phyloP scores from a whole-genome alignment of 2,888 invertebrate genomes.

The Drosophila aldrichi region DNA sequence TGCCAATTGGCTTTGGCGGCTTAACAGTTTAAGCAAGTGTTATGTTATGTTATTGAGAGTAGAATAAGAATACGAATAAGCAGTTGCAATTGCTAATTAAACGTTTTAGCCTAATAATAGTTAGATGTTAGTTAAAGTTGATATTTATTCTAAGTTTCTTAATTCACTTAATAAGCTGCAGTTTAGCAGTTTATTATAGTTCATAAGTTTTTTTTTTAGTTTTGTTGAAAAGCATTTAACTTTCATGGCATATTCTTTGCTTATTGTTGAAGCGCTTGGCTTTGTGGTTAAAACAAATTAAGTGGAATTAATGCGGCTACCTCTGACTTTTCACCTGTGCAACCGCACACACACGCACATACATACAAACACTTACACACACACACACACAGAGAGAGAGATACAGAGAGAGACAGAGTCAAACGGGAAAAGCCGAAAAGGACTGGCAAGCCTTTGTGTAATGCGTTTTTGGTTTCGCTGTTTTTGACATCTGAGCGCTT shows the following conservation, averaged over 20 bases:
- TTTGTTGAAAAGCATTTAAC: neutral
- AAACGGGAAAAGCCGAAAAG: constrained; percentile 49
- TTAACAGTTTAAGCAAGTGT: neutral
- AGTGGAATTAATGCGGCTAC: constrained; percentile 72
- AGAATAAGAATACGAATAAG: too few species aligned
- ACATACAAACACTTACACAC: constrained; percentile 3
- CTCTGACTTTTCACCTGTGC: constrained; percentile 72
- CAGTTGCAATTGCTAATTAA: neutral
- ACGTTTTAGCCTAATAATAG: neutral
- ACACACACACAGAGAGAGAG: neutral
- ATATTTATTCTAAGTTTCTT: neutral
- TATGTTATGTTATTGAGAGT: neutral
- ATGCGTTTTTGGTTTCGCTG: constrained; percentile 58
- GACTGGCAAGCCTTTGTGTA: constrained; percentile 63
- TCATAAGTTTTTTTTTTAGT: too few species aligned
- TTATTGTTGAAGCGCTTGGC: constrained; percentile 34
- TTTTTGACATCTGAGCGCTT: constrained; percentile 72
- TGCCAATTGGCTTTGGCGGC: neutral
- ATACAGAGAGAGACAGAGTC: neutral
- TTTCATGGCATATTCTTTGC: constrained; percentile 23
- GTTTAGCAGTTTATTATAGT: neutral
- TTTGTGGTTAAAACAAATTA: constrained; percentile 73
- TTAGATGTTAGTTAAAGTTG: too few species aligned
- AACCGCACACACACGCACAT: constrained; percentile 41
- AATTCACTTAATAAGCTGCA: neutral